These are phyloP conservation scores for Listrodromus nycthemerus DNA, from an alignment of 2,888 invertebrate species.

Conservation along the genomic window DNA sequence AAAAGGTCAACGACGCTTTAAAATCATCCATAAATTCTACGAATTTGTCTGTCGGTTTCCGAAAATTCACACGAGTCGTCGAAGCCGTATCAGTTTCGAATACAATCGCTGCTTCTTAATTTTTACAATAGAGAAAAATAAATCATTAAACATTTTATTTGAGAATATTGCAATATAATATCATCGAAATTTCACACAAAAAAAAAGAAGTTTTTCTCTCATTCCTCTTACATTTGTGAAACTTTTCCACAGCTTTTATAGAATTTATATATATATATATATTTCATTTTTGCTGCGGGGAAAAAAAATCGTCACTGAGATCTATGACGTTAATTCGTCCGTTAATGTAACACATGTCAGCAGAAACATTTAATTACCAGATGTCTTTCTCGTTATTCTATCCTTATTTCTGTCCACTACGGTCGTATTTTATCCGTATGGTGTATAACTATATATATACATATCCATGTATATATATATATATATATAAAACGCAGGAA, in stretches of 20 bases:
- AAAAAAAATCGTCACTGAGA: constrained; percentile 2
- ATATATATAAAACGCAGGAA: constrained; percentile 36
- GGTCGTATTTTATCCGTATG: constrained; percentile 32
- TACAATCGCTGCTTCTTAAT: neutral
- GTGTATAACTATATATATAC: neutral
- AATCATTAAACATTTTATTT: neutral
- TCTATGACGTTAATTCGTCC: constrained; percentile 34
- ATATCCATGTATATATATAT: constrained; percentile 6
- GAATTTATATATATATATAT: no score
- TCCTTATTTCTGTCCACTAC: constrained; percentile 47
- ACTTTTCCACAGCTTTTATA: neutral
- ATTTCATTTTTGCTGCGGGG: neutral
- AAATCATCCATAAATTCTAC: constrained; percentile 40
- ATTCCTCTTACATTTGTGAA: neutral
- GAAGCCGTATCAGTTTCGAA: neutral
- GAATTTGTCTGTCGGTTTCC: neutral
- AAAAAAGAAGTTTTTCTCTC: neutral
- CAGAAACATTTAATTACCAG: constrained; percentile 77
- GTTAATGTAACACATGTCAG: constrained; percentile 37
- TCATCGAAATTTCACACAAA: neutral
- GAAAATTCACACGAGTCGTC: neutral
- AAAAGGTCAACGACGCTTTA: constrained; percentile 38
- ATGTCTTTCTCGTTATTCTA: constrained; percentile 42
- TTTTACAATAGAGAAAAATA: neutral
- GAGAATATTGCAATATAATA: neutral